Evolutionary conservation across 53 echinoderm and acorn worm genomes (phyloP), one percentile per base, ranked within the genome.

Genomic region (Temnopleurus reevesii): DNA sequence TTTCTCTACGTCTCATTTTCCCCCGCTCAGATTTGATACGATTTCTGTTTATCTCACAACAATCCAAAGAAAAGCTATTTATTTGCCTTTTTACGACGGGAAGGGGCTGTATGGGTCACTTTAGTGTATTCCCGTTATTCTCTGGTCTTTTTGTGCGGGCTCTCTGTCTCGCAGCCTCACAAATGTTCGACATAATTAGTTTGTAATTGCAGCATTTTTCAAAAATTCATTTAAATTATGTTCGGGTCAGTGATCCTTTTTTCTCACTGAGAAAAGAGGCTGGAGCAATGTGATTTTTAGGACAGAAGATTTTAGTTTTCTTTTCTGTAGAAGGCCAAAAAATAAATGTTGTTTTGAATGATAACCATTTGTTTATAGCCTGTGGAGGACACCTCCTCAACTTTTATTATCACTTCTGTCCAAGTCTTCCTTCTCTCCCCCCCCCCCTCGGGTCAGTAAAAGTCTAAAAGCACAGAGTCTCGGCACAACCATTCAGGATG

Each of bases 41-140:
- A 66, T 66, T 66, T 66, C 71, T 66, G 71, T 66, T 66, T 66
- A 66, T 66, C 36, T 38, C 36, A 19, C 41, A 38, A 36, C 71
- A 66, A 31, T 66, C n/a, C 19, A n/a, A 41, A 66, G 71, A 66
- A 66, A 38, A 38, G 19, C 36, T 8, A 66, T 66, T 66, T 38
- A 66, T 66, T 66, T 66, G 71, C 71, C 71, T 66, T 66, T 66
- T 66, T 35, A 41, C 36, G 21, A 7, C 36, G 71, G 71, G 41
- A 41, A 41, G 29, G 71, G 71, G 41, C 41, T n/a, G 7, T 21
- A 38, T 34, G 35, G 38, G 36, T 4, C 71, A 66, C 71, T 66
- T 66, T 4, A 12, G 13, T 18, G 21, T 18, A 17, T 66, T 66
- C 71, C 5, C 21, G 21, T 38, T 66, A 5, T 36, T n/a, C 41